Conservation (phyloP, 2,888 invertebrate species). For the Apamea epomidion region DNA sequence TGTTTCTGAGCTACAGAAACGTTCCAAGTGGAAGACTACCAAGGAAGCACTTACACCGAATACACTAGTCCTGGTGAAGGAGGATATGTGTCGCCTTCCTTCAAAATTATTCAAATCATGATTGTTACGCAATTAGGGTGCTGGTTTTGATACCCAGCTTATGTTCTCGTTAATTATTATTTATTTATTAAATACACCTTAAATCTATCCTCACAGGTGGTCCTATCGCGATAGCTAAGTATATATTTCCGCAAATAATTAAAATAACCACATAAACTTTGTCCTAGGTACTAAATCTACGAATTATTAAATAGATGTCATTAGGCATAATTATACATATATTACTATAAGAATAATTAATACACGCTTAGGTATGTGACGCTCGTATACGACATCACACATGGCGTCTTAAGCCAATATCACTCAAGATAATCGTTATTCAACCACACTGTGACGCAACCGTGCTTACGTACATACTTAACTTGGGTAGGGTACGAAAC, state of each 20-base stretch:
- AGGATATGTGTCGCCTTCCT: too few relatives aligned
- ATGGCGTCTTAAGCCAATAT: constrained; percentile 32
- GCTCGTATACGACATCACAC: background rate
- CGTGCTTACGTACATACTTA: constrained; percentile 20
- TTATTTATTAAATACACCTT: background rate
- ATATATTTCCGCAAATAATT: background rate
- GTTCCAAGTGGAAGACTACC: too few relatives aligned
- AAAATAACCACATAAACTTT: background rate
- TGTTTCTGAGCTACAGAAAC: too few relatives aligned
- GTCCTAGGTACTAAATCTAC: background rate
- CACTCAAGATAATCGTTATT: constrained; percentile 34
- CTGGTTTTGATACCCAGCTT: background rate
- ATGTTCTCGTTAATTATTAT: background rate
- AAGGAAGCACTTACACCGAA: too few relatives aligned
- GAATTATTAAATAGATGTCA: constrained; percentile 1
- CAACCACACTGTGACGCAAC: constrained; percentile 7
- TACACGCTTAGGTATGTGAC: constrained; percentile 17
- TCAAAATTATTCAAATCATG: too few relatives aligned
- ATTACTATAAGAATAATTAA: constrained; percentile 39
- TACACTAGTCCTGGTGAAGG: too few relatives aligned
- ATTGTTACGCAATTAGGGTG: too few relatives aligned
- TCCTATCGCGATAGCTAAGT: background rate
- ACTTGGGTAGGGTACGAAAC: background rate
- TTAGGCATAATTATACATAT: background rate
- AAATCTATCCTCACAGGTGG: background rate